A percentile compares a stretch with the other conserved stretches of the same genome.
phyloP scores from a whole-genome alignment of 2,113 vertebrate genomes.

The Azemiops feae region DNA sequence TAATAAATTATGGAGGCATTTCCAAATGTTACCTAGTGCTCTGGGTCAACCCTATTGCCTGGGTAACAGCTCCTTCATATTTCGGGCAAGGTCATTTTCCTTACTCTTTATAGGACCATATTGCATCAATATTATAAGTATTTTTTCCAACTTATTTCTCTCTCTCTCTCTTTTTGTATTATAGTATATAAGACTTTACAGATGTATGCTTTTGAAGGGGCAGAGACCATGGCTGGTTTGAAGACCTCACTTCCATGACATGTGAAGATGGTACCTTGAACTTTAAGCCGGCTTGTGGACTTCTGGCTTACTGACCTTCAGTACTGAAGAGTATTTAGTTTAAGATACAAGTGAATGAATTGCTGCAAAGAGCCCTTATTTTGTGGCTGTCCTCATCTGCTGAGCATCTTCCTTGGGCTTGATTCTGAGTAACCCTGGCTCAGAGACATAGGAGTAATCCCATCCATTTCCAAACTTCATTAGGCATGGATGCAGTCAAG shows the following conservation, averaged over 20 bases:
- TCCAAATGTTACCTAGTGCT: background rate
- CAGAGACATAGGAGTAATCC: background rate
- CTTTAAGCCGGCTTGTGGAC: background rate
- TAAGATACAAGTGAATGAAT: background rate
- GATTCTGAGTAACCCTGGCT: slow-evolving; percentile 23
- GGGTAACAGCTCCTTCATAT: background rate
- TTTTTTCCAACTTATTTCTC: background rate
- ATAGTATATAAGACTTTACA: background rate
- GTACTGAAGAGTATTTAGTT: background rate
- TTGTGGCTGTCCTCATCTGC: background rate
- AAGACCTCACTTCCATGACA: background rate
- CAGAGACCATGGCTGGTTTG: no score
- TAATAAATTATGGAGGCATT: background rate
- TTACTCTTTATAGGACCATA: background rate
- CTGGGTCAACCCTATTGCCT: background rate
- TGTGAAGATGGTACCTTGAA: background rate
- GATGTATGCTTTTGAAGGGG: background rate
- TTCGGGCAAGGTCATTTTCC: background rate
- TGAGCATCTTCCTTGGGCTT: background rate
- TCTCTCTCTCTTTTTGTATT: background rate
- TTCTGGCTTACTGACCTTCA: background rate
- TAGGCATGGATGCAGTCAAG: slow-evolving; percentile 14
- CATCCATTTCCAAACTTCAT: background rate
- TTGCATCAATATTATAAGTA: background rate
- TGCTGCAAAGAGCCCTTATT: background rate